A percentile compares a stretch with the other conserved stretches of the same genome.
These are phyloP conservation scores for Lophius americanus DNA, from an alignment of 2,797 vertebrate genomes.

Conservation along the genomic window DNA sequence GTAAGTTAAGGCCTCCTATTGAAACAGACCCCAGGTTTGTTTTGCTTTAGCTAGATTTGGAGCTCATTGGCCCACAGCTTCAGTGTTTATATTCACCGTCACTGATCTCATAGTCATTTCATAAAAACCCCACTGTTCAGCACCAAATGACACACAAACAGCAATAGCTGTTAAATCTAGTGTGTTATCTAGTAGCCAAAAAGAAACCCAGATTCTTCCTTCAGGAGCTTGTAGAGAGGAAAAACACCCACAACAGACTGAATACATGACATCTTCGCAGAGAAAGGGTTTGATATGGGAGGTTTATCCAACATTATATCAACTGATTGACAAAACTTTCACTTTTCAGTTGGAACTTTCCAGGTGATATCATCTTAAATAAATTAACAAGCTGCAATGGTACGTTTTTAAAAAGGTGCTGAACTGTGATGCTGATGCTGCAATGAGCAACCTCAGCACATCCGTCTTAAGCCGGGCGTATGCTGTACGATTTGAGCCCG, in stretches of 20 bases:
- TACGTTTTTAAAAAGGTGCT: slow-evolving; percentile 29
- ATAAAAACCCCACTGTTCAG: neutral
- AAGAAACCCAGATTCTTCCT: neutral
- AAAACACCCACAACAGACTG: neutral
- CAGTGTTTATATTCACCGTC: neutral
- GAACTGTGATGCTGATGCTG: slow-evolving; percentile 1
- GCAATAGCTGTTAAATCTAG: neutral
- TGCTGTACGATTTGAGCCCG: too few species aligned
- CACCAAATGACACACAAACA: neutral
- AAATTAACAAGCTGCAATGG: slow-evolving; percentile 33
- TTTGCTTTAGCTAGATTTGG: too few species aligned
- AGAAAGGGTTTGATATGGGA: neutral
- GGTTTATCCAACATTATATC: neutral
- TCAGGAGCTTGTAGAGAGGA: neutral
- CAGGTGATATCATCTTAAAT: slow-evolving; percentile 6
- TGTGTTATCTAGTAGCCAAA: neutral
- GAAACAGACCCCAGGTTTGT: too few species aligned
- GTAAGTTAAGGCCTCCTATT: too few species aligned
- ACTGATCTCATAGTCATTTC: neutral
- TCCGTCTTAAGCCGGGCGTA: slow-evolving; percentile 18
- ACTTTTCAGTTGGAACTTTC: neutral
- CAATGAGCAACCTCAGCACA: slow-evolving; percentile 22
- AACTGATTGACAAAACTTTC: neutral
- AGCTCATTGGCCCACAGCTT: neutral
- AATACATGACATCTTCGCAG: too few species aligned